Percentiles rank a stretch among this genome's conserved stretches.
Evolutionary conservation across 2,888 invertebrate species (phyloP).

Genomic region (Neoscelio sp.): DNA sequence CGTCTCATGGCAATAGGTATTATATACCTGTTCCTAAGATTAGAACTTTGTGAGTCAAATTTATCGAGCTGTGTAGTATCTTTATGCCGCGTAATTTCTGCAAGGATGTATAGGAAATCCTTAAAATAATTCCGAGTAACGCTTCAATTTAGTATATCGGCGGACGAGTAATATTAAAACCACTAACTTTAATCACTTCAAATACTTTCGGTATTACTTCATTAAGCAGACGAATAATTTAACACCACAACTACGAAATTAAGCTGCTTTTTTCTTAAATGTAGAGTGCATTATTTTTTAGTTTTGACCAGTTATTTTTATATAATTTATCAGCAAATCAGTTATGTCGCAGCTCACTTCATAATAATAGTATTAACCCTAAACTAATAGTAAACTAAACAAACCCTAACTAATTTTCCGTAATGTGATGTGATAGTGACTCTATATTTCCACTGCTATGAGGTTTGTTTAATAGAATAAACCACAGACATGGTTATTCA

Average conservation of each 20-base stretch:
- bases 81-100: constrained; percentile 54
- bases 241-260: constrained; percentile 5
- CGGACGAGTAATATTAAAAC: constrained; percentile 48
- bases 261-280: neutral
- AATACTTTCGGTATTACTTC: constrained; percentile 61
- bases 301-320: too few species aligned
- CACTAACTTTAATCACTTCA: constrained; percentile 54
- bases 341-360: too few species aligned
- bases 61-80: constrained; percentile 60
- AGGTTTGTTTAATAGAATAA: too few species aligned
- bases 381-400: too few species aligned
- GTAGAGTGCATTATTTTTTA: too few species aligned
- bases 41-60: constrained; percentile 68
- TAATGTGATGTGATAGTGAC: too few species aligned
- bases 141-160: constrained; percentile 59
- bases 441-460: too few species aligned
- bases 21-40: constrained; percentile 66
- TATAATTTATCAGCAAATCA: too few species aligned
- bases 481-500: too few species aligned
- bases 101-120: constrained; percentile 55
- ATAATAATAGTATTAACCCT: too few species aligned
- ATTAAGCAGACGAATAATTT: constrained; percentile 59
- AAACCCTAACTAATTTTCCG: too few species aligned
- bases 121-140: constrained; percentile 58
- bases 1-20: constrained; percentile 66